A percentile compares a stretch with the other conserved stretches of the same genome.
These are phyloP conservation scores for Drosophila sulfurigaster DNA, from an alignment of 1,140 invertebrate genomes.

Conservation along the genomic window DNA sequence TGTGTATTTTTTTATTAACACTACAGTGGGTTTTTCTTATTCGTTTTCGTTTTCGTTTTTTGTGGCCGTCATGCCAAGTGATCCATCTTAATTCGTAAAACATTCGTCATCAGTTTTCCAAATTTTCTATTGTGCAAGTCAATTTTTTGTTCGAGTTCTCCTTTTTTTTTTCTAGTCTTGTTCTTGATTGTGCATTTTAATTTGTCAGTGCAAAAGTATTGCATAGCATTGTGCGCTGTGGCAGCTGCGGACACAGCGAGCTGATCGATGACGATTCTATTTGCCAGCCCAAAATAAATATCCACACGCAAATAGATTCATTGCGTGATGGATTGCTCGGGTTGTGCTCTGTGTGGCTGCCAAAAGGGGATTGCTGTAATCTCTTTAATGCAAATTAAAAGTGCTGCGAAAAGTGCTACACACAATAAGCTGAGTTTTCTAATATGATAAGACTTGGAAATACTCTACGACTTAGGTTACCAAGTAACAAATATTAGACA, in stretches of 20 bases:
- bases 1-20: constrained; percentile 23
- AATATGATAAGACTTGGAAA: background rate
- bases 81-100: constrained; percentile 82
- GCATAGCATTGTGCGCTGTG: constrained; percentile 63
- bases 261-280: constrained; percentile 84
- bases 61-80: constrained; percentile 71
- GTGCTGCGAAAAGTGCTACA: background rate
- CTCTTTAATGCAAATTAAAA: constrained; percentile 68
- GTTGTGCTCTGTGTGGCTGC: constrained; percentile 1
- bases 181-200: constrained; percentile 75
- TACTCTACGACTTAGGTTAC: background rate
- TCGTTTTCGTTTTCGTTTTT: constrained; percentile 40
- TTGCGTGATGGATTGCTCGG: constrained; percentile 57
- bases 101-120: constrained; percentile 76
- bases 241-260: constrained; percentile 31
- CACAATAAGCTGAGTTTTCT: background rate
- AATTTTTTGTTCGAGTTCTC: constrained; percentile 31
- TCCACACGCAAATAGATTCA: constrained; percentile 15
- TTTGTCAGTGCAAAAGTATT: constrained; percentile 76
- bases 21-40: constrained; percentile 26
- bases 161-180: constrained; percentile 8
- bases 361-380: constrained; percentile 12
- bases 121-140: constrained; percentile 67
- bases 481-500: too few species aligned
- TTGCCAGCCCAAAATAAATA: constrained; percentile 38